Conservation (phyloP, 2,888 invertebrate genomes). For the Sarcophaga caerulescens region DNA sequence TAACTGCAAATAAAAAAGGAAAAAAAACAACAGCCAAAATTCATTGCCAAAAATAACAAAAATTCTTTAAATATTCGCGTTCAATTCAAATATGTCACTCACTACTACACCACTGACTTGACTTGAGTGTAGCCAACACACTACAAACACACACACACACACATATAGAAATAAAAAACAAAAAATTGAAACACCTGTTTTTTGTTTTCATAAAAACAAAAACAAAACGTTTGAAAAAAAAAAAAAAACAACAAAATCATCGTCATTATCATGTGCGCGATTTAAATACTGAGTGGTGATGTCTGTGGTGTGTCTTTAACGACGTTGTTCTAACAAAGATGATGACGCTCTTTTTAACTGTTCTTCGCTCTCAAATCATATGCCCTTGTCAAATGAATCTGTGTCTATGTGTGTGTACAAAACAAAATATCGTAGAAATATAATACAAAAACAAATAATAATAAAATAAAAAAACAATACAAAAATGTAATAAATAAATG, state of each 20-base stretch:
- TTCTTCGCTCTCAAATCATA: not conserved
- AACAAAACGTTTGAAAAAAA: not conserved
- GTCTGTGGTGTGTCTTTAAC: not conserved
- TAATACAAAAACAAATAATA: not conserved
- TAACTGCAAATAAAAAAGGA: too few relatives aligned
- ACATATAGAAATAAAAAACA: slow-evolving; percentile 5
- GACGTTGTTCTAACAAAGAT: not conserved
- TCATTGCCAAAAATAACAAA: not conserved
- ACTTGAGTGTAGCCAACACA: not conserved
- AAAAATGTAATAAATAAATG: not conserved
- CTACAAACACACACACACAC: not conserved
- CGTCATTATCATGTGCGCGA: slow-evolving; percentile 40
- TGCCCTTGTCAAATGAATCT: not conserved
- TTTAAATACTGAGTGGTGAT: not conserved
- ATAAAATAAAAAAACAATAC: not conserved
- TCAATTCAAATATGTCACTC: slow-evolving; percentile 34
- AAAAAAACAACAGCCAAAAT: too few relatives aligned
- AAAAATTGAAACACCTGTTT: slow-evolving; percentile 52
- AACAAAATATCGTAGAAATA: slow-evolving; percentile 12
- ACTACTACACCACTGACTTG: slow-evolving; percentile 2
- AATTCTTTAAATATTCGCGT: slow-evolving; percentile 39
- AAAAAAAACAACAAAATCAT: slow-evolving; percentile 13
- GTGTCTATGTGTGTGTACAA: not conserved
- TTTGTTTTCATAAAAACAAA: not conserved
- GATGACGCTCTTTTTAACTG: not conserved